phyloP scores from a whole-genome alignment of 1,140 invertebrate genomes.

The Zaprionus taronus region DNA sequence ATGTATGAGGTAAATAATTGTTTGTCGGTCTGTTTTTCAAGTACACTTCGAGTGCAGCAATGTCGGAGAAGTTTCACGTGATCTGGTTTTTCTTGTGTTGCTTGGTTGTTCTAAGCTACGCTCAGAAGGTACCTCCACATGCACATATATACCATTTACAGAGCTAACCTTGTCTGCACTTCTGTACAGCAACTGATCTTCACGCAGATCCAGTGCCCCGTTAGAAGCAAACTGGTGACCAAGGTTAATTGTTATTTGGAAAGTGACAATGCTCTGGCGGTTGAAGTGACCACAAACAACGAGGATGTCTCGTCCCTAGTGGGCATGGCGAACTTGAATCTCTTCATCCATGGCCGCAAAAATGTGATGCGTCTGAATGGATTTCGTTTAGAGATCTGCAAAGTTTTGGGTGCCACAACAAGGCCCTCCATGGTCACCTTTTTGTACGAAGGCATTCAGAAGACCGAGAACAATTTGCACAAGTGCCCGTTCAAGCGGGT shows the following conservation, averaged over 20 bases:
- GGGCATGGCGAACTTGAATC: neutral
- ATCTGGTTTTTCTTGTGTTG: neutral
- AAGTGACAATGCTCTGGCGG: neutral
- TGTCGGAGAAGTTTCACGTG: neutral
- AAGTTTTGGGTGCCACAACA: neutral
- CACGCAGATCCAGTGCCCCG: neutral
- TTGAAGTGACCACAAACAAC: constrained; percentile 5
- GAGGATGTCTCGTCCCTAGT: neutral
- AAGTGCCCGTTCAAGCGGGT: constrained; percentile 23
- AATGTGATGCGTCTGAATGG: constrained; percentile 21
- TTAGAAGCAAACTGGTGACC: neutral
- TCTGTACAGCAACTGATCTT: neutral
- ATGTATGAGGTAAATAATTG: neutral
- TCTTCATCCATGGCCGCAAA: neutral
- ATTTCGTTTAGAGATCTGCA: constrained; percentile 18
- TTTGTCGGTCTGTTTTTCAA: neutral
- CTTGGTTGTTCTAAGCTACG: neutral
- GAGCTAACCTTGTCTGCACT: neutral
- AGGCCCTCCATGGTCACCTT: constrained; percentile 5
- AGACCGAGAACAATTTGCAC: constrained; percentile 28
- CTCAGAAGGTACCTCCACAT: neutral
- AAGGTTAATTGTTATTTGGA: neutral
- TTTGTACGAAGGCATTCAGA: constrained; percentile 8
- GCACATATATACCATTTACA: neutral
- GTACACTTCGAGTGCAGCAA: neutral